Percentiles rank a stretch among this genome's conserved stretches.
Evolutionary conservation across 2,113 vertebrate genomes (phyloP).

Genomic region (Mustela nigripes): DNA sequence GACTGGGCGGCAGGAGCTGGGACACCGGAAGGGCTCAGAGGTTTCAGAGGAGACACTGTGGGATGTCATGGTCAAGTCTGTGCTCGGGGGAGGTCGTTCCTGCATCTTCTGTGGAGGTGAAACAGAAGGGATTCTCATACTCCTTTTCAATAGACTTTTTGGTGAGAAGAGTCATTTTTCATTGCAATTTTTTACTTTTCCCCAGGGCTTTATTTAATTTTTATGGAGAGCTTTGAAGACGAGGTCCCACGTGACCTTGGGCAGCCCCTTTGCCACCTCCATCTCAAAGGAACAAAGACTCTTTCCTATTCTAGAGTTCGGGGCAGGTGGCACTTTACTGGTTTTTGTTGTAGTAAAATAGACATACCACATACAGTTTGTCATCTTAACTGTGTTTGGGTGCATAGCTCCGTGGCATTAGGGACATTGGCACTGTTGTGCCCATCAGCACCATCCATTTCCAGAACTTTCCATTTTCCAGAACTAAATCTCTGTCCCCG

Average conservation of each 20-base stretch:
- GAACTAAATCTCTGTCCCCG: fast-evolving
- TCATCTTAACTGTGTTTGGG: not conserved
- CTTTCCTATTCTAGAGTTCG: not conserved
- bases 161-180: too few species aligned
- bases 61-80: too few species aligned
- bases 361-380: fast-evolving
- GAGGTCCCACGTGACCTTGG: not conserved
- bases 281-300: not conserved
- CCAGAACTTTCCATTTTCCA: not conserved
- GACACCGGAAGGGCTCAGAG: not conserved
- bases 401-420: too few species aligned
- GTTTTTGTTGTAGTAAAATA: not conserved
- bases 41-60: fast-evolving
- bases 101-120: not conserved
- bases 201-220: not conserved
- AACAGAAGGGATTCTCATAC: too few species aligned
- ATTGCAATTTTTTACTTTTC: not conserved
- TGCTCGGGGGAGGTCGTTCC: not conserved
- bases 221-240: not conserved
- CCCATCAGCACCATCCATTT: not conserved
- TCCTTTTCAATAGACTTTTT: not conserved
- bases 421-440: not conserved
- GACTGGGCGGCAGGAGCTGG: not conserved
- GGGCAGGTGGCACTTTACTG: not conserved
- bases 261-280: not conserved